Conservation (phyloP, 1,140 invertebrate species). For the Dendroctonus ponderosae region DNA sequence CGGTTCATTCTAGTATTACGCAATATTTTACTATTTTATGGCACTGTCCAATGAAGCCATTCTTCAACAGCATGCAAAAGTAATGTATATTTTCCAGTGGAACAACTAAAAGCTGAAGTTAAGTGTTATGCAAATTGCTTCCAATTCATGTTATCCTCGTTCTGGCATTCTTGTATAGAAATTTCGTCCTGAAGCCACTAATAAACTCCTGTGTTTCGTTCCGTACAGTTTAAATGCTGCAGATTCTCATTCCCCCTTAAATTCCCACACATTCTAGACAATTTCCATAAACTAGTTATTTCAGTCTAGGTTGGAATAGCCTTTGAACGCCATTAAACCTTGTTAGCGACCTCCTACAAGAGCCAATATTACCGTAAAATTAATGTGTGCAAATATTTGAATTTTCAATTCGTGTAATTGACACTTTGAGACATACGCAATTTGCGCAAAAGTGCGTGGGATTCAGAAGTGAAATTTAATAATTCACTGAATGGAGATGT, state of each 20-base stretch:
- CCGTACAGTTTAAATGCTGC: neutral
- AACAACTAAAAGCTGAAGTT: too few relatives aligned
- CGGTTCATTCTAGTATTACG: too few relatives aligned
- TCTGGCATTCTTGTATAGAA: too few relatives aligned
- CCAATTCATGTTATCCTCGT: too few relatives aligned
- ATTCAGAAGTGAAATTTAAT: neutral
- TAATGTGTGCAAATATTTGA: constrained; percentile 5
- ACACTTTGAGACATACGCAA: neutral
- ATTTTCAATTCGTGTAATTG: constrained; percentile 4
- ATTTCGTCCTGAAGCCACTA: too few relatives aligned
- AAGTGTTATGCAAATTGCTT: too few relatives aligned
- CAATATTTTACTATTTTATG: too few relatives aligned
- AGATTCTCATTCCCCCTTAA: neutral
- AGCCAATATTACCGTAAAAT: constrained; percentile 10
- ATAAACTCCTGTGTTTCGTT: too few relatives aligned
- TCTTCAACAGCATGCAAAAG: too few relatives aligned
- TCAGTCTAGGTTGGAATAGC: constrained; percentile 4
- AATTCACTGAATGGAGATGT: neutral
- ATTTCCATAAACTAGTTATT: constrained; percentile 9
- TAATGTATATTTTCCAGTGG: too few relatives aligned
- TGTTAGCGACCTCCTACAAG: constrained; percentile 13
- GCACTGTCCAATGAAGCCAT: too few relatives aligned
- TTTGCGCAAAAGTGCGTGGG: neutral
- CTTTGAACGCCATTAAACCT: constrained; percentile 7
- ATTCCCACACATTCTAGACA: constrained; percentile 6